Percentiles rank a stretch among this genome's conserved stretches.
phyloP scores from a whole-genome alignment of 1,140 invertebrate species.

The Rhyzopertha dominica region DNA sequence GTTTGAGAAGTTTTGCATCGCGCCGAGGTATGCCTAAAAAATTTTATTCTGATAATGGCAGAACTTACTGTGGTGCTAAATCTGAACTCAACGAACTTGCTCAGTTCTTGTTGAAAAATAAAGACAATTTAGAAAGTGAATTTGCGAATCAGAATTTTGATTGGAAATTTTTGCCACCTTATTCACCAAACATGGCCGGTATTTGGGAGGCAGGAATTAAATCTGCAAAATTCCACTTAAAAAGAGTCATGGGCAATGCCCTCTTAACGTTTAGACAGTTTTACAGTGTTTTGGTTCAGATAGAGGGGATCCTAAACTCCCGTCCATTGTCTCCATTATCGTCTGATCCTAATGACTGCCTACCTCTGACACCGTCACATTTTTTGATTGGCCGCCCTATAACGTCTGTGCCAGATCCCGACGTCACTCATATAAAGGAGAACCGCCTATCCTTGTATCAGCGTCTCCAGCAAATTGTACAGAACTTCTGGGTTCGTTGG shows the following conservation, averaged over 20 bases:
- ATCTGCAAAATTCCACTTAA: constrained; percentile 40
- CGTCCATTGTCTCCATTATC: constrained; percentile 34
- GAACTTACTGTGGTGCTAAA: too few relatives aligned
- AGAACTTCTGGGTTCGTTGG: constrained; percentile 16
- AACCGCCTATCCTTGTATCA: neutral
- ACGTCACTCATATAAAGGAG: neutral
- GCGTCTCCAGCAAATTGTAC: neutral
- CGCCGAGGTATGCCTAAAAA: constrained; percentile 35
- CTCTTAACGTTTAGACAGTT: constrained; percentile 34
- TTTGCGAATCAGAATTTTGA: constrained; percentile 3
- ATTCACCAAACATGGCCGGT: constrained; percentile 45
- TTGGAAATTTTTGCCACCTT: constrained; percentile 34
- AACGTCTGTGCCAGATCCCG: constrained; percentile 21
- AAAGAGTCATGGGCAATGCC: constrained; percentile 23
- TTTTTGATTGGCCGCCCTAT: constrained; percentile 39
- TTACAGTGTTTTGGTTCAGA: constrained; percentile 20
- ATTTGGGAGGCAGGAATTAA: constrained; percentile 45
- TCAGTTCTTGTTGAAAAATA: too few relatives aligned
- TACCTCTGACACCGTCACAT: constrained; percentile 36
- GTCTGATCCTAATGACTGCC: constrained; percentile 14
- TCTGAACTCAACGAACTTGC: too few relatives aligned
- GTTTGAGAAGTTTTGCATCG: constrained; percentile 40
- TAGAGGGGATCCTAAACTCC: constrained; percentile 33
- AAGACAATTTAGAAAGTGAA: too few relatives aligned
- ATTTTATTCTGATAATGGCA: too few relatives aligned